A percentile compares a stretch with the other conserved stretches of the same genome.
Evolutionary conservation across 2,888 invertebrate species (phyloP).

Genomic region (Melanchra persicariae): DNA sequence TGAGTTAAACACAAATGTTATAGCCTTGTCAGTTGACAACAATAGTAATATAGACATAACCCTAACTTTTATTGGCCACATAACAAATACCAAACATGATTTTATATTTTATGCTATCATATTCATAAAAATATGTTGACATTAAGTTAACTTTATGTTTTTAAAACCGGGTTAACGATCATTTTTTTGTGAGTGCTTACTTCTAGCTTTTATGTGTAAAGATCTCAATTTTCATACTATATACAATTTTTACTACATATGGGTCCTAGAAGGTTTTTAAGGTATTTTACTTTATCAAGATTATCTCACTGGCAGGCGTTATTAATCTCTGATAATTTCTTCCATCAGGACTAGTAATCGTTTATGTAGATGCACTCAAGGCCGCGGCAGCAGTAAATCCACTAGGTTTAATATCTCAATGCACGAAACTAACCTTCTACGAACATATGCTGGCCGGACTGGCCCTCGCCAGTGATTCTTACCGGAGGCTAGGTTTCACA

Average conservation of each 20-base stretch:
- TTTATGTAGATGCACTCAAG: too few relatives aligned
- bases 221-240: not conserved
- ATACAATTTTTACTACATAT: constrained; percentile 27
- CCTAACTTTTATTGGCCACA: constrained; percentile 43
- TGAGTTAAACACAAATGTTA: constrained; percentile 36
- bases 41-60: constrained; percentile 31
- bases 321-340: not conserved
- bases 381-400: too few relatives aligned
- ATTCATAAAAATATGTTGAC: constrained; percentile 26
- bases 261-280: constrained; percentile 5
- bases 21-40: constrained; percentile 28
- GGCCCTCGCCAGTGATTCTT: too few relatives aligned
- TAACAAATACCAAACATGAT: constrained; percentile 17
- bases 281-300: not conserved
- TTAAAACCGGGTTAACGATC: constrained; percentile 5
- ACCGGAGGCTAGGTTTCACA: too few relatives aligned
- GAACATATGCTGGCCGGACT: too few relatives aligned
- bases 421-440: too few relatives aligned
- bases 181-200: not conserved
- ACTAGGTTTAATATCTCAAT: too few relatives aligned
- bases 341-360: not conserved
- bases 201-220: not conserved
- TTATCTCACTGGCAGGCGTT: not conserved
- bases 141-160: constrained; percentile 24
- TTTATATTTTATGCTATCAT: constrained; percentile 18